Conservation (phyloP, 2,888 invertebrate genomes). For the Deilephila porcellus region DNA sequence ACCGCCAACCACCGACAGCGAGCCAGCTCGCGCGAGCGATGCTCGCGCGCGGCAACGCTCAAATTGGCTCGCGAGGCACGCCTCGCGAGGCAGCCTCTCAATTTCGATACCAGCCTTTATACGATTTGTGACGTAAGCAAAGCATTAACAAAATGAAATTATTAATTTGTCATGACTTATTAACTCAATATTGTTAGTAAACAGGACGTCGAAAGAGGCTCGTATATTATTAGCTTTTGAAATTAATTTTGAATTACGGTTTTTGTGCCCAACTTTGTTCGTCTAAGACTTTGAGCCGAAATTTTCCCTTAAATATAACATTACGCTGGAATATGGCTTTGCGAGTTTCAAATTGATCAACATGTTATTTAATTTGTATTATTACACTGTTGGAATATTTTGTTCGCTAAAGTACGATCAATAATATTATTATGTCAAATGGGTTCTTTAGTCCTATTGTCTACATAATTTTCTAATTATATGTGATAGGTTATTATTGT, state of each 20-base stretch:
- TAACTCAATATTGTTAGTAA: constrained; percentile 20
- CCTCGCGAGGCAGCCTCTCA: too few species aligned
- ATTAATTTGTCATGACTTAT: not conserved
- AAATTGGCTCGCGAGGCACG: too few species aligned
- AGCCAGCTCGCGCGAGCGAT: too few species aligned
- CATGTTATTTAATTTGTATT: constrained; percentile 2
- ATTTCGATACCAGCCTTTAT: too few species aligned
- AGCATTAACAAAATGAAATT: not conserved
- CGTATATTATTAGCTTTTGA: constrained; percentile 17
- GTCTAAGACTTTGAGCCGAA: not conserved
- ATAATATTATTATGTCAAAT: not conserved
- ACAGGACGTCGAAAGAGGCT: not conserved
- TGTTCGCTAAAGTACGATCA: not conserved
- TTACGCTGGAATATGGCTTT: constrained; percentile 11
- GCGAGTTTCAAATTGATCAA: constrained; percentile 8
- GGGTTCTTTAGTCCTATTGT: not conserved
- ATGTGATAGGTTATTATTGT: not conserved
- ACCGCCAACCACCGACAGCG: too few species aligned
- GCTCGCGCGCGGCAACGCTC: too few species aligned
- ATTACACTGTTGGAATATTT: not conserved
- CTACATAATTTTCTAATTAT: not conserved
- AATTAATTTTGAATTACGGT: constrained; percentile 24
- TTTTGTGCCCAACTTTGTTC: constrained; percentile 17
- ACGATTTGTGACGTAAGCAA: too few species aligned
- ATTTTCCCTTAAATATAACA: not conserved